Percentiles rank a stretch among this genome's conserved stretches.
phyloP scores from a whole-genome alignment of 2,888 invertebrate species.

The Adineta ricciae region DNA sequence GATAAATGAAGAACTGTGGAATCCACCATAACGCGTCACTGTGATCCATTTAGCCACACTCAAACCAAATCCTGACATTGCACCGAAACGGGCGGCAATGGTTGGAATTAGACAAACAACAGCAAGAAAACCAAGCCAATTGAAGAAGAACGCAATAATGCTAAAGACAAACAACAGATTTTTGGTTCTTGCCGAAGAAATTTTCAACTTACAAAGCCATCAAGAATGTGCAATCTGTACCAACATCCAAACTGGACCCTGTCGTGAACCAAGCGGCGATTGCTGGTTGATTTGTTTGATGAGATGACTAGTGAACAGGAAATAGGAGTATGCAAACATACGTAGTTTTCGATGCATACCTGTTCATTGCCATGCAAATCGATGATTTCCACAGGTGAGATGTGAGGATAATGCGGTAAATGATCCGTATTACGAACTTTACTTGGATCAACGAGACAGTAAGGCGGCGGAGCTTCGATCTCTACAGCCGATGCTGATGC shows the following conservation, averaged over 20 bases:
- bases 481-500: not conserved
- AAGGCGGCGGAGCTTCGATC: not conserved
- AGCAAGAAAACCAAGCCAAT: slow-evolving; percentile 84
- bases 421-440: not conserved
- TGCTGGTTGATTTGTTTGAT: not conserved
- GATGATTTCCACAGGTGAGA: not conserved
- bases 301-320: not conserved
- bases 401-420: not conserved
- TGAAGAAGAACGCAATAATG: slow-evolving; percentile 75
- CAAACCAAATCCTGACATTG: slow-evolving; percentile 78
- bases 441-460: slow-evolving; percentile 20
- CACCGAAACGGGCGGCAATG: slow-evolving; percentile 81
- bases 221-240: slow-evolving; percentile 84
- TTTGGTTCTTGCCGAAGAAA: slow-evolving; percentile 52
- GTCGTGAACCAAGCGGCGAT: not conserved
- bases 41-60: slow-evolving; percentile 78
- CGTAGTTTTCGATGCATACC: not conserved
- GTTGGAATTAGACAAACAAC: slow-evolving; percentile 86
- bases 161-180: not conserved
- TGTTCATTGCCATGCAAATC: not conserved
- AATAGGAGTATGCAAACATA: not conserved
- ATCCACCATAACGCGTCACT: slow-evolving; percentile 3
- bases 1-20: not conserved
- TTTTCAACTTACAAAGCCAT: slow-evolving; percentile 60
- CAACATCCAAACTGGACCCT: slow-evolving; percentile 57